These are phyloP conservation scores for Clarias platycephalus DNA, from an alignment of 2,797 vertebrate species.

Conservation along the genomic window DNA sequence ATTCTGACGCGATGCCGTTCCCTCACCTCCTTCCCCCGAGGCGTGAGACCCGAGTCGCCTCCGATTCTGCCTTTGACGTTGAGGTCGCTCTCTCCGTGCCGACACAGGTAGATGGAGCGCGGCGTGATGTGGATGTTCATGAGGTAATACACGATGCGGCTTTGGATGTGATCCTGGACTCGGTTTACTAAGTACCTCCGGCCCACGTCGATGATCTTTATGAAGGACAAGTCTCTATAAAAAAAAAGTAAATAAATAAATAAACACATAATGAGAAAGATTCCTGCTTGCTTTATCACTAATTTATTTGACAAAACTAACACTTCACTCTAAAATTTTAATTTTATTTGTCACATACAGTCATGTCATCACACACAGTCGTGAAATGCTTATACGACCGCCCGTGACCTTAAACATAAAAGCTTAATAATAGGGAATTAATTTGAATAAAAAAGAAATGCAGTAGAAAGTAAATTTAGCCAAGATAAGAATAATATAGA, in stretches of 20 bases:
- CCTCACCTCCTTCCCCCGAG: constrained; percentile 82
- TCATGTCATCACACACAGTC: too few species aligned
- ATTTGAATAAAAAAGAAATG: too few species aligned
- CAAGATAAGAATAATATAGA: too few species aligned
- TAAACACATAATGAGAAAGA: background rate
- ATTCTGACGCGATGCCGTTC: background rate
- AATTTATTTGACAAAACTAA: too few species aligned
- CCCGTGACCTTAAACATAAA: too few species aligned
- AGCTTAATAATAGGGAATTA: too few species aligned
- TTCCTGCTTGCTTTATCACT: background rate
- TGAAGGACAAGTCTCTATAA: constrained; percentile 92
- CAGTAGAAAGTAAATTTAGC: too few species aligned
- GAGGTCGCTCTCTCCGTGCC: constrained; percentile 95
- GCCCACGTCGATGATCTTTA: constrained; percentile 98
- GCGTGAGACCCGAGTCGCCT: constrained; percentile 93
- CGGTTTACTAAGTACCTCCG: constrained; percentile 93
- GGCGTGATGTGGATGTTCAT: constrained; percentile 99
- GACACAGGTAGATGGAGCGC: constrained; percentile 96
- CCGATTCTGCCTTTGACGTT: constrained; percentile 93
- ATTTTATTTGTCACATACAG: too few species aligned
- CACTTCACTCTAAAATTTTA: background rate
- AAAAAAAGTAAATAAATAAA: background rate
- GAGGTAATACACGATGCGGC: constrained; percentile 98
- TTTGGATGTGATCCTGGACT: constrained; percentile 97
- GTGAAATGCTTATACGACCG: too few species aligned